A percentile compares a stretch with the other conserved stretches of the same genome.
phyloP scores from a whole-genome alignment of 2,888 invertebrate species.

The Tipula helvola region DNA sequence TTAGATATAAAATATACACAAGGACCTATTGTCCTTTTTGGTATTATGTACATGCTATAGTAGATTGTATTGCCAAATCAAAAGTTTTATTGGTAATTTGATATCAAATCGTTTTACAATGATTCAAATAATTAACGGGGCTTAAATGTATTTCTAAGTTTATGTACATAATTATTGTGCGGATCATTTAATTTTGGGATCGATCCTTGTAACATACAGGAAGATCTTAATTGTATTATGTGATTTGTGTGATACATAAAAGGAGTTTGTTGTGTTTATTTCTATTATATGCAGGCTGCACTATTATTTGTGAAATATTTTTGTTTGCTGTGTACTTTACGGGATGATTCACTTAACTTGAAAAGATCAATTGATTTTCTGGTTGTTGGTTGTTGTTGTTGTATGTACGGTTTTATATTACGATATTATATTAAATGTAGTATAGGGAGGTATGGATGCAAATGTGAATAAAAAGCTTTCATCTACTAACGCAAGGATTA shows the following conservation, averaged over 20 bases:
- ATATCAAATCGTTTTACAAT: not conserved
- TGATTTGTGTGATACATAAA: not conserved
- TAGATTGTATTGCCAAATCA: not conserved
- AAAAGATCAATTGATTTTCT: not conserved
- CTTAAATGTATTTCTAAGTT: not conserved
- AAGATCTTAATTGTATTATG: not conserved
- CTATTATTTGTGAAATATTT: not conserved
- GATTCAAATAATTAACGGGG: not conserved
- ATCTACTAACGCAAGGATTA: too few relatives aligned
- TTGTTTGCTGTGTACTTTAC: not conserved
- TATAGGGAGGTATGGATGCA: too few relatives aligned
- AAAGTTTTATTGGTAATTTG: not conserved
- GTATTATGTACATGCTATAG: not conserved
- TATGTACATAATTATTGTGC: not conserved
- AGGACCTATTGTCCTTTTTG: not conserved
- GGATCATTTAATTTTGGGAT: conserved; percentile 4
- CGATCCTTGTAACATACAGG: not conserved
- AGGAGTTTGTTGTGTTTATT: not conserved
- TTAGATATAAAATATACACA: not conserved
- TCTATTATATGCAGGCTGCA: not conserved
- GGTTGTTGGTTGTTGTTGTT: not conserved
- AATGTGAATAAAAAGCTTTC: too few relatives aligned
- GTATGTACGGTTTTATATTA: not conserved
- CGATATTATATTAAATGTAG: too few relatives aligned
- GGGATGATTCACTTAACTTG: not conserved